Conservation (phyloP, 2,797 vertebrate species). For the Percopsis omiscomaycus region DNA sequence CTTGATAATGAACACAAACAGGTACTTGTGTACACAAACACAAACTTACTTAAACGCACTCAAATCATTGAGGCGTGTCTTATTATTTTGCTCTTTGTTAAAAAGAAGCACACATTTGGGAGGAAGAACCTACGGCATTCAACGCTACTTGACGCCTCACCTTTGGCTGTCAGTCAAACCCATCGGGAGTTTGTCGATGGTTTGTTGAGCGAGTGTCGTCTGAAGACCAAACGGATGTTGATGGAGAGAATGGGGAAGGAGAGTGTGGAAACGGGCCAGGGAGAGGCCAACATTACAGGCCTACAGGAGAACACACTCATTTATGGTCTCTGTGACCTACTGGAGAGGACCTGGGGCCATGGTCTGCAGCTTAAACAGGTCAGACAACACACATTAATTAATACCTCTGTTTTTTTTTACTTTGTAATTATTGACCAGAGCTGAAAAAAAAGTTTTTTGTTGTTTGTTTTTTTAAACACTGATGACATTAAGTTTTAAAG, state of each 20-base stretch:
- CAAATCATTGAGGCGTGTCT: slow-evolving; percentile 43
- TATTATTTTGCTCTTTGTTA: slow-evolving; percentile 58
- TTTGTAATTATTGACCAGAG: no score
- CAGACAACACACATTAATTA: slow-evolving; percentile 26
- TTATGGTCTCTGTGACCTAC: slow-evolving; percentile 92
- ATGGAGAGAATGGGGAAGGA: slow-evolving; percentile 97
- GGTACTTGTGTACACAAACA: slow-evolving; percentile 51
- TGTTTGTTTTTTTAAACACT: no score
- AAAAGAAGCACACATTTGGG: slow-evolving; percentile 85
- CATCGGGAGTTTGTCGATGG: slow-evolving; percentile 95
- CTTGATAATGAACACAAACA: slow-evolving; percentile 89
- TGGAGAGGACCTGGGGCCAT: slow-evolving; percentile 98
- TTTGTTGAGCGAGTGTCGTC: slow-evolving; percentile 92
- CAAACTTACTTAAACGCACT: slow-evolving; percentile 17
- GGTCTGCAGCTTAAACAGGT: slow-evolving; percentile 97
- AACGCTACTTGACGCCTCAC: slow-evolving; percentile 91
- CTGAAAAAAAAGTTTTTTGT: no score
- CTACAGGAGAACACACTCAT: slow-evolving; percentile 96
- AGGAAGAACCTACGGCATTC: slow-evolving; percentile 87
- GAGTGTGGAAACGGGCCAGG: slow-evolving; percentile 90
- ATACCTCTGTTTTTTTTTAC: no score
- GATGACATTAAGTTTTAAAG: no score
- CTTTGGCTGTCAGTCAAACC: slow-evolving; percentile 89
- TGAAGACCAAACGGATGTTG: slow-evolving; percentile 98
- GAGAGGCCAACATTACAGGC: slow-evolving; percentile 92